Evolutionary conservation across 2,797 vertebrate genomes (phyloP).

Genomic region (Trachops cirrhosus): DNA sequence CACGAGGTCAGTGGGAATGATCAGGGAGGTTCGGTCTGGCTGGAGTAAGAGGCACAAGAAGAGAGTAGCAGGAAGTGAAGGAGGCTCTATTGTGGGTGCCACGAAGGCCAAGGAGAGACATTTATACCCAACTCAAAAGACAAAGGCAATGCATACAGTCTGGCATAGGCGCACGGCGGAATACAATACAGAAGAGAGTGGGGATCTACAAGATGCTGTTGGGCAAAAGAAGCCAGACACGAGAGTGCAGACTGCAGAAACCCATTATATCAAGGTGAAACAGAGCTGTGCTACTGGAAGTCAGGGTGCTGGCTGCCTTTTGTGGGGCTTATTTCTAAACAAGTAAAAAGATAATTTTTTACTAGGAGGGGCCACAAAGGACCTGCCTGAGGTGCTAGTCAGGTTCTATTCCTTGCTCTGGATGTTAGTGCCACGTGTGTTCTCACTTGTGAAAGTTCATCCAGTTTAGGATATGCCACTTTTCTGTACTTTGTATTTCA

Average conservation of each 20-base stretch:
- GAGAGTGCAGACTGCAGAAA: not conserved
- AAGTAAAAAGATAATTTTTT: no score
- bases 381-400: not conserved
- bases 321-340: no score
- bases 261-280: not conserved
- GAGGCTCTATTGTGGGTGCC: not conserved
- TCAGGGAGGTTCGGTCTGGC: not conserved
- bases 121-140: not conserved
- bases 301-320: not conserved
- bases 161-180: not conserved
- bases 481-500: not conserved
- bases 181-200: not conserved
- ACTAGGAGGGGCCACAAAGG: not conserved
- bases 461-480: not conserved
- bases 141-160: not conserved
- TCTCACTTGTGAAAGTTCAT: not conserved
- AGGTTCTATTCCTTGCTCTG: not conserved
- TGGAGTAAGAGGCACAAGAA: rapidly evolving
- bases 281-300: not conserved
- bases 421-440: no score
- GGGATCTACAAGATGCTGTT: not conserved
- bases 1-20: not conserved
- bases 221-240: not conserved
- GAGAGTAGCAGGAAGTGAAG: not conserved
- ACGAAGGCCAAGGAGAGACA: not conserved